Conservation (phyloP, 2,888 invertebrate species). For the Arrhopalites spinosus region DNA sequence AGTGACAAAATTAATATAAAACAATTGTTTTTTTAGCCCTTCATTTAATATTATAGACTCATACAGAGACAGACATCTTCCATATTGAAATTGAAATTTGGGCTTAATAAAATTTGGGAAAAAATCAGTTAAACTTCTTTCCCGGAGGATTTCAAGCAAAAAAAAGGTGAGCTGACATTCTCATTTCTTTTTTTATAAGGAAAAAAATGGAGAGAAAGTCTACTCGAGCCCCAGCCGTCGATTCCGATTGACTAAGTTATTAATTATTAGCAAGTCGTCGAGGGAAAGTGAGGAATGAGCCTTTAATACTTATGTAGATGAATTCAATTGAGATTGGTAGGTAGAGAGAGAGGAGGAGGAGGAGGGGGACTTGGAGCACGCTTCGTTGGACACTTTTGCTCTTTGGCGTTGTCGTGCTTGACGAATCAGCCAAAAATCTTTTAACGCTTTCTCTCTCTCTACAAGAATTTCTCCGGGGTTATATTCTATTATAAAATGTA, state of each 20-base stretch:
- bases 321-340: background rate
- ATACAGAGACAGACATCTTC: no score
- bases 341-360: background rate
- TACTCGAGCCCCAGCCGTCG: conserved; percentile 1
- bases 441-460: conserved; percentile 10
- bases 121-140: no score
- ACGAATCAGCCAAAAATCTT: conserved; percentile 22
- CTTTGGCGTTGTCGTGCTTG: conserved; percentile 8
- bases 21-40: no score
- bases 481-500: no score
- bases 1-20: no score
- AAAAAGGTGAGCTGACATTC: background rate
- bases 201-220: no score
- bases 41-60: no score
- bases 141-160: no score
- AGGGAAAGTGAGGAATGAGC: conserved; percentile 11
- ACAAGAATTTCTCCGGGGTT: no score
- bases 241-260: conserved; percentile 16
- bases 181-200: background rate
- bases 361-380: conserved; percentile 5
- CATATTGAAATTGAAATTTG: no score
- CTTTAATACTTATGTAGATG: conserved; percentile 17
- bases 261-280: conserved; percentile 26
- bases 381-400: conserved; percentile 12
- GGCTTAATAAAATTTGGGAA: no score